Base-by-base conservation (phyloP, 1,140 invertebrate species). In the Brachionus asplanchnoidis region DNA sequence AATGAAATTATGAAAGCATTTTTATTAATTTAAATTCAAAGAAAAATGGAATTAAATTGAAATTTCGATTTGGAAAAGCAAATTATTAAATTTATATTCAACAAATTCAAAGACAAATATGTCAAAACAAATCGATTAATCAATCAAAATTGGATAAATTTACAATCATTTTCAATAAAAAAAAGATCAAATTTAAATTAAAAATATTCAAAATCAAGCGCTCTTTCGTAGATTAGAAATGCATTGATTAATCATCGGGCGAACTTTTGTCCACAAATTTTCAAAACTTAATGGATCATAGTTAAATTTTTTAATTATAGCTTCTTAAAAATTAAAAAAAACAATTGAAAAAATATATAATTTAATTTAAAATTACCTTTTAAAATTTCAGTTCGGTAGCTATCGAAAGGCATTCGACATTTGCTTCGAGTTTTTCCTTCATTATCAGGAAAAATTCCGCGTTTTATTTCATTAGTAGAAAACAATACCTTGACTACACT, bases 341-440 rank as follows among this genome's bases (percentile, higher is more conserved):
- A 40, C 17, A 40, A 40, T 40, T 40, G n/a, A 73, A 6, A 40
- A 32, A 14, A 3, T 2, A 14, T 32, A 28, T 32, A 14, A 68
- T 32, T 68, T 68, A 14, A 28, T 32, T 68, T 4, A 9, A 73
- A 40, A 42, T 42, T 42, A 73, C 68, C 42, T 53, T 77, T 77
- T 50, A 77, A n/a, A 36, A 77, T 77, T 11, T 77, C 42, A 9
- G 73, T 77, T 23, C 73, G 9, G 4, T 77, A 46, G 14, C 26
- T 23, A 50, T 77, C 73, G 50, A 77, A 77, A 4, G 73, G 73
- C 0, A 26, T 28, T 77, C 73, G 42, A 50, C 23, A 46, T 77
- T 77, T 77, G n/a, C 73, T 77, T 14, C 44, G n/a, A 77, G n/a
- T 77, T 77, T 77, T 77, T 50, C 44, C 44, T 7, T 77, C 44